Percentiles rank a stretch among this genome's conserved stretches.
Evolutionary conservation across 2,797 vertebrate species (phyloP).

Genomic region (Pseudopleuronectes americanus): DNA sequence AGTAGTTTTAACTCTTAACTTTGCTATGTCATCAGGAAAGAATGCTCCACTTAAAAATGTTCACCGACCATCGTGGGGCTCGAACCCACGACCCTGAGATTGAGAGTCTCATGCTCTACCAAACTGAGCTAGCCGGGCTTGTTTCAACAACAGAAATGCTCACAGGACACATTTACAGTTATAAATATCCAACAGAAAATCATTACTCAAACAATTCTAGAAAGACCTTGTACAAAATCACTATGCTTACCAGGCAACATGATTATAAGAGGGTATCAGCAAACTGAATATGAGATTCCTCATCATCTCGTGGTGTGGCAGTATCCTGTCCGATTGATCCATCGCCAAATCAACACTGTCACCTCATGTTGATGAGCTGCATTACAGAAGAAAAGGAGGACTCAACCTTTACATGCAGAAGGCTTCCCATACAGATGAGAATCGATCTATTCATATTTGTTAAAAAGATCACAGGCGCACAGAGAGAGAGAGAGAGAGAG

Average conservation of each 20-base stretch:
- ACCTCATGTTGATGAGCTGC: slow-evolving; percentile 38
- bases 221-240: too few species aligned
- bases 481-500: slow-evolving; percentile 1
- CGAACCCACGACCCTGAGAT: slow-evolving; percentile 69
- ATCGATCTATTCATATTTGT: slow-evolving; percentile 47
- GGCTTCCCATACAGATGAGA: slow-evolving; percentile 35
- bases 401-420: slow-evolving; percentile 26
- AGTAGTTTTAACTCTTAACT: too few species aligned
- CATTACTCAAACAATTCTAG: too few species aligned
- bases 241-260: too few species aligned
- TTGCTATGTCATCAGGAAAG: too few species aligned
- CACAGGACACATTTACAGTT: too few species aligned
- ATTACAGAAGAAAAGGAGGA: slow-evolving; percentile 15
- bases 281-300: background rate
- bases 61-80: slow-evolving; percentile 26
- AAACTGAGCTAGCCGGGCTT: slow-evolving; percentile 3
- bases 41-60: too few species aligned
- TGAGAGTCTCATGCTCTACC: slow-evolving; percentile 70
- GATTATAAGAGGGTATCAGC: background rate
- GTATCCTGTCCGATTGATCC: slow-evolving; percentile 45
- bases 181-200: too few species aligned
- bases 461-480: background rate
- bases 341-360: slow-evolving; percentile 41
- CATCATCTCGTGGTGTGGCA: slow-evolving; percentile 30
- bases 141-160: too few species aligned